These are phyloP conservation scores for Caenorhabditis sp. DNA, from an alignment of 2,888 invertebrate genomes.

Conservation along the genomic window DNA sequence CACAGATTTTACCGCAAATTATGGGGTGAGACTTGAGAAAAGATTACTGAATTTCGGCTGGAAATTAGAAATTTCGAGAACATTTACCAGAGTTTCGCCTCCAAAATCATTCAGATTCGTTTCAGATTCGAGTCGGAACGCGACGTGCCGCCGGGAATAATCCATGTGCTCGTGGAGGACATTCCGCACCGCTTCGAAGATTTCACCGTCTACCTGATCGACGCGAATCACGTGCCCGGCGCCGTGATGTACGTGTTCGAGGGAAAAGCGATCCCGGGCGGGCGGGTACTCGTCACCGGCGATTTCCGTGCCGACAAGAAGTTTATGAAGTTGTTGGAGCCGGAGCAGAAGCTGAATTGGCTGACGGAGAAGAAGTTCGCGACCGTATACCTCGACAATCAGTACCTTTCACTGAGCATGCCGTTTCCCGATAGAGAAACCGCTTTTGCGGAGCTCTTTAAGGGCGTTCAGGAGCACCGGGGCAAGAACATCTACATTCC, in stretches of 20 bases:
- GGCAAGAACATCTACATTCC: slow-evolving; percentile 19
- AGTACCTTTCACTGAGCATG: slow-evolving; percentile 14
- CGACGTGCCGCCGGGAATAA: slow-evolving; percentile 3
- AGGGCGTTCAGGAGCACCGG: background rate
- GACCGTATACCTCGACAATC: slow-evolving; percentile 38
- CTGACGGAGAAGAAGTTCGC: background rate
- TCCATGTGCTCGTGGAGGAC: background rate
- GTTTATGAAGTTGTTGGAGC: background rate
- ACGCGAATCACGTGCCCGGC: slow-evolving; percentile 35
- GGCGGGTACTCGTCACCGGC: slow-evolving; percentile 25
- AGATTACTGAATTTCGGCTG: no score
- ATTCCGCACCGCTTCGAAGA: slow-evolving; percentile 9
- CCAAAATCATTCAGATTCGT: no score
- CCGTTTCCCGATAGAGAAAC: slow-evolving; percentile 5
- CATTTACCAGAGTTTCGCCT: no score
- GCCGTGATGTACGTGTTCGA: slow-evolving; percentile 42
- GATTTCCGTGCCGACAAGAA: slow-evolving; percentile 32
- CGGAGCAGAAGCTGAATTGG: background rate
- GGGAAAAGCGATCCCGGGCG: slow-evolving; percentile 12
- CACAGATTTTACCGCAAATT: slow-evolving; percentile 7
- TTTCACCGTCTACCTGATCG: slow-evolving; percentile 20
- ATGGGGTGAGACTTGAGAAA: slow-evolving; percentile 21
- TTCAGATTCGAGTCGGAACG: background rate
- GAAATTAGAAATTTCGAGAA: background rate
- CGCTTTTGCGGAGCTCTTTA: background rate